Base-by-base conservation (phyloP, 2,888 invertebrate species). In the Apotomis turbidana region DNA sequence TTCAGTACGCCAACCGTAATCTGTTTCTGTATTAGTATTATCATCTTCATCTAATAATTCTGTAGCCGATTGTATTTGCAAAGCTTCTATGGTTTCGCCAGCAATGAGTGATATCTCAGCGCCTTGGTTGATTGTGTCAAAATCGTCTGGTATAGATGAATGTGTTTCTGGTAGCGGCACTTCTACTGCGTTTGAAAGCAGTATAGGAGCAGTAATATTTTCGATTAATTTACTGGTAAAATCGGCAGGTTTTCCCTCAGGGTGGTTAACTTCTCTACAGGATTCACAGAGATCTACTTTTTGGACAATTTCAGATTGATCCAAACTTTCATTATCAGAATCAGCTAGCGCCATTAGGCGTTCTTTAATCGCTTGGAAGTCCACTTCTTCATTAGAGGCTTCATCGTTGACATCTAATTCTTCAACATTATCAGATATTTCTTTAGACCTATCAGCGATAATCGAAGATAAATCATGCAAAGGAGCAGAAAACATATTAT, bases 121-220 rank as follows among this genome's bases (percentile, higher is more conserved):
- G 69, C 82, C 84, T 64, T 86, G 85, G 41, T 78, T 76, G 3
- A 63, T 13, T 8, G 76, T 68, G 63, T 84, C 82, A 68, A 84
- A 85, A 67, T 82, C 77, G n/a, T 75, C 75, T 52, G 76, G 79
- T 5, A 73, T 73, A 3, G 76, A 49, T 5, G 68, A 78, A 74
- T 77, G 74, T 58, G 64, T 78, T 75, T 87, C 88, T 54, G 85
- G 75, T 1, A 90, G 74, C 4, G 85, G 83, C 3, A 82, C 88
- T 81, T 86, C 89, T 12, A 92, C 89, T 3, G 92, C 85, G 77
- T 93, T 90, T 0, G 82, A 84, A n/a, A 92, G 80, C 69, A 89
- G 90, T 76, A 93, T 88, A 2, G 87, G 90, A 3, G 91, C 85
- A 51, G 86, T 91, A 52, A 93, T 88, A 74, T 93, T 93, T 77